Base-by-base conservation (phyloP, 2,113 vertebrate species). In the Herpetotheres cachinnans region DNA sequence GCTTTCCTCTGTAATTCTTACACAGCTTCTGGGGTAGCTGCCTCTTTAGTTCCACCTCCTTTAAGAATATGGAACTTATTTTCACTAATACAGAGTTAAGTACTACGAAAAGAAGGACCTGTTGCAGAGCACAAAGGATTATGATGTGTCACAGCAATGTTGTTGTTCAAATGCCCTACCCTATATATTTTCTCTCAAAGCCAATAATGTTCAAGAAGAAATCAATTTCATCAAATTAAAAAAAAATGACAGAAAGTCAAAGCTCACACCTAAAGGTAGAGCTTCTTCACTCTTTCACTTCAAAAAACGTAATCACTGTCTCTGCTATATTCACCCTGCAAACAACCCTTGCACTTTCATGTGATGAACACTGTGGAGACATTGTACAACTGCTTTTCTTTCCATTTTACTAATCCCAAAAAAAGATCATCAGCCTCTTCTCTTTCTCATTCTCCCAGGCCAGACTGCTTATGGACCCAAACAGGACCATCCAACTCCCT, bases 1-100 rank as follows among this genome's bases (percentile, higher is more conserved):
- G 73, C 66, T 89, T 93, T 95, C 73, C 46, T 92, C 91, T 58
- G 30, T 84, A 90, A 94, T 85, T 95, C 66, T 91, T 89, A 76
- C 44, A 56, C 50, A 85, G 88, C 90, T 97, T 97, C 93, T 94
- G 44, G 61, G 50, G 72, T 90, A 95, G 86, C 85, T 81, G 38
- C 36, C 62, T 55, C 40, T 55, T 76, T 61, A 70, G 42, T 82
- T 81, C 32, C 22, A 50, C 38, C 36, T 86, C 50, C 47, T 97
- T 72, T 71, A 90, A 77, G 78, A 91, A 82, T 66, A 87, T 88
- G 90, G 89, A 93, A 87, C n/a, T 70, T 70, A 93, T 84, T 95
- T 94, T 82, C 82, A 62, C 38, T 88, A 83, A 78, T 46, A 49
- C 34, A 62, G 29, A 66, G 74, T 94, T 85, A 83, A 62, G 15